These are phyloP conservation scores for Epicampocera succincta DNA, from an alignment of 2,888 invertebrate genomes.

Conservation along the genomic window DNA sequence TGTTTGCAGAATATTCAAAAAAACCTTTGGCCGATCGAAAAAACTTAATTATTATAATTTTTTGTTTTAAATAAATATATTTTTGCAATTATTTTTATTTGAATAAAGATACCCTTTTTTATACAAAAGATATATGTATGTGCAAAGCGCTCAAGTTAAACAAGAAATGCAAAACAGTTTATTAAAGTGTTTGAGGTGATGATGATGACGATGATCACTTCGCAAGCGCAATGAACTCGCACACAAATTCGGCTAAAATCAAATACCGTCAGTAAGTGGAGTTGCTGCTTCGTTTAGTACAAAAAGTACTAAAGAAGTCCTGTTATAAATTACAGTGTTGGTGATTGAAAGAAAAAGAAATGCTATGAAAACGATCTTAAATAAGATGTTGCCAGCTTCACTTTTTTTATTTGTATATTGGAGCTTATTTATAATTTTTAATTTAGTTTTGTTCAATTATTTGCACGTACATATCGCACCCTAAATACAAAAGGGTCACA, in stretches of 20 bases:
- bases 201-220: constrained; percentile 39
- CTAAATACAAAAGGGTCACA: too few species aligned
- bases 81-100: not conserved
- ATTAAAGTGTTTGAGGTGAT: too few species aligned
- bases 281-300: constrained; percentile 31
- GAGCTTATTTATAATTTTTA: too few species aligned
- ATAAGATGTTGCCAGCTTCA: constrained; percentile 31
- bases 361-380: constrained; percentile 41
- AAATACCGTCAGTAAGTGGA: not conserved
- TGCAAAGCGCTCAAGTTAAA: constrained; percentile 38
- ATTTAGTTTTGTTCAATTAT: too few species aligned
- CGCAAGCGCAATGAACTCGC: not conserved
- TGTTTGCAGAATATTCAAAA: not conserved
- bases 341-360: constrained; percentile 18
- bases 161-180: constrained; percentile 52
- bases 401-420: not conserved
- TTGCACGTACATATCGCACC: too few species aligned
- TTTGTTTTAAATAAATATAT: not conserved
- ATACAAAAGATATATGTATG: not conserved
- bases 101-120: too few species aligned
- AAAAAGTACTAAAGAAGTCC: constrained; percentile 59
- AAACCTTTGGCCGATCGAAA: constrained; percentile 25
- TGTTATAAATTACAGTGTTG: constrained; percentile 56
- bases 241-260: constrained; percentile 13
- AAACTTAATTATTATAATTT: not conserved